Percentiles rank a stretch among this genome's conserved stretches.
These are phyloP conservation scores for Gnathonemus echidnorhynchus DNA, from an alignment of 2,113 vertebrate species.

Conservation along the genomic window DNA sequence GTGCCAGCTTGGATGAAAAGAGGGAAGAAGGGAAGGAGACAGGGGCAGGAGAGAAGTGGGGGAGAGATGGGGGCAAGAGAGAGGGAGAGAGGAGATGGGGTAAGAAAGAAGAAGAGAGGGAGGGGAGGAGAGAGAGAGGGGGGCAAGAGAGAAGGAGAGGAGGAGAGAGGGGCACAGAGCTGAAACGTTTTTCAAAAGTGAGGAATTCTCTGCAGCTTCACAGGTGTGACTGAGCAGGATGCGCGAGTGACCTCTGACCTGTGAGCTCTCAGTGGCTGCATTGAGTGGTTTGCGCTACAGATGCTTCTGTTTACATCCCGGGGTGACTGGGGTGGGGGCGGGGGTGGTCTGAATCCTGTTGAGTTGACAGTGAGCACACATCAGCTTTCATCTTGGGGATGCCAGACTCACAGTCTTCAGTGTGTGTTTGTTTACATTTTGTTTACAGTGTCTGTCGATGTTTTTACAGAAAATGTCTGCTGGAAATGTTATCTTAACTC, in stretches of 20 bases:
- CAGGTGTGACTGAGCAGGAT: not conserved
- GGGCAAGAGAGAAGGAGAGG: not conserved
- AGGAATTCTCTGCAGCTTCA: conserved; percentile 71
- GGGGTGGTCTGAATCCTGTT: not conserved
- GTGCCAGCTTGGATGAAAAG: conserved; percentile 78
- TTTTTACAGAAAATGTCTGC: not conserved
- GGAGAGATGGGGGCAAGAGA: not conserved
- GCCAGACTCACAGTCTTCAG: not conserved
- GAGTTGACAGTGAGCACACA: conserved; percentile 24
- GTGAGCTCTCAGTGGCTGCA: conserved; percentile 21
- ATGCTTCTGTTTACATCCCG: not conserved
- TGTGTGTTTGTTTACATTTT: not conserved
- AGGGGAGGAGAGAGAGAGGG: not conserved
- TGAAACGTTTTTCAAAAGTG: conserved; percentile 71
- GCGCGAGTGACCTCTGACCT: conserved; percentile 49
- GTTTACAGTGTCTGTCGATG: not conserved
- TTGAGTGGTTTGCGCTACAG: not conserved
- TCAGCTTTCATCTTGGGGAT: conserved; percentile 20
- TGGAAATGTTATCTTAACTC: not conserved
- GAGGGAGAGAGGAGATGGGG: not conserved
- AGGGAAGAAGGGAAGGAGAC: conserved; percentile 1
- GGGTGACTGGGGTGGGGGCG: not conserved
- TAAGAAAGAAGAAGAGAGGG: conserved; percentile 46
- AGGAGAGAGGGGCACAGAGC: conserved; percentile 40
- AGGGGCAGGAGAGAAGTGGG: conserved; percentile 38